Base-by-base conservation (phyloP, 2,113 vertebrate genomes). In the Chionis minor region DNA sequence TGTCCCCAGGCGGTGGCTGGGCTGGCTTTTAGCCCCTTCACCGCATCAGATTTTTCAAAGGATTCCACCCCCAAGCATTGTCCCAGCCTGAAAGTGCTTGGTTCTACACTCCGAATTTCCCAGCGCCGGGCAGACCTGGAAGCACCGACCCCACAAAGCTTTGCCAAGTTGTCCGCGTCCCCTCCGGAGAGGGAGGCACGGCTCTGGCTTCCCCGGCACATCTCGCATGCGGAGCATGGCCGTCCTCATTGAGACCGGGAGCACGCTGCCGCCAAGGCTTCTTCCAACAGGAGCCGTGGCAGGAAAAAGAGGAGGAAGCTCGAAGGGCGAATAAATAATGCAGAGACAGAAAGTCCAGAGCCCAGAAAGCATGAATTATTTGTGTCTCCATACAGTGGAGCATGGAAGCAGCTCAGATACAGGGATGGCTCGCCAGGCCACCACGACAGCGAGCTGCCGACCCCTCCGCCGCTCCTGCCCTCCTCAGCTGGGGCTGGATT, bases 171-270 rank as follows among this genome's bases (percentile, higher is more conserved):
- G 47, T 13, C 71, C 2, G 0, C 2, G 1, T 3, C 40, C 55
- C 35, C 30, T 30, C 51, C 73, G 9, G 74, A 7, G 1, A 1
- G 4, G 18, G 33, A 12, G 20, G 73, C 4, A 3, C 23, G 40
- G 72, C 73, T n/a, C 86, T 0, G 3, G 9, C 49, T 28, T 10
- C 45, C 51, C 21, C 51, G 0, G 0, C 1, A 1, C 69, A 11
- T 18, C 82, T 40, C 3, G 10, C 45, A 28, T 17, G 14, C 62
- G 5, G 62, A 55, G 73, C 75, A 1, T 0, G 42, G 63, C 27
- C 1, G 2, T 24, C 45, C 67, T 14, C 65, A 1, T 1, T 0
- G 30, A 18, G 69, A 30, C 3, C 28, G 6, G 59, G 49, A 55
- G 22, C 40, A 3, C 1, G 8, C 71, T 2, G 73, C 91, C 72